phyloP scores from a whole-genome alignment of 2,113 vertebrate species.

The Hydropotes inermis region DNA sequence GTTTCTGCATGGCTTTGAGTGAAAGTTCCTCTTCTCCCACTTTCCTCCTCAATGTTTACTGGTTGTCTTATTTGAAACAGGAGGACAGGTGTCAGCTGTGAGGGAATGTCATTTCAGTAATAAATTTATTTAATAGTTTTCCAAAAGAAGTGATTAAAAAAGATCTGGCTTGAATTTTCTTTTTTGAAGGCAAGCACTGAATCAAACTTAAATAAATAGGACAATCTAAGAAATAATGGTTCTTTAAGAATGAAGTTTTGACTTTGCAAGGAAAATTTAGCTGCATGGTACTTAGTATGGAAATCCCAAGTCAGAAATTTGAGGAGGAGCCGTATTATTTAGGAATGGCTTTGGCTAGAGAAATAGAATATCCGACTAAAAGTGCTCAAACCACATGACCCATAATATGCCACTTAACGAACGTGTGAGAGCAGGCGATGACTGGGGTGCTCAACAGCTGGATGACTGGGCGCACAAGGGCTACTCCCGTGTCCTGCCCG shows the following conservation, averaged over 20 bases:
- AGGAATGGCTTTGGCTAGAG: slow-evolving; percentile 5
- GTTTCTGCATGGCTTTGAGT: not conserved
- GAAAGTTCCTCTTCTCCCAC: not conserved
- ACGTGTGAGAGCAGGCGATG: not conserved
- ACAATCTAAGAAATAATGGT: not conserved
- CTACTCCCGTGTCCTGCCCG: not conserved
- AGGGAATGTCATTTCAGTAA: not conserved
- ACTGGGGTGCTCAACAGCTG: not conserved
- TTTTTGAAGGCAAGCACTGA: not conserved
- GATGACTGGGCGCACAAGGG: not conserved
- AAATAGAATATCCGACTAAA: not conserved
- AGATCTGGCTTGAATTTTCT: not conserved
- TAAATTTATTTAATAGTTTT: not conserved
- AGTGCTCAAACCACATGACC: not conserved
- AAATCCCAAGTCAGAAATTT: not conserved
- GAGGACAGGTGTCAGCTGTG: slow-evolving; percentile 48
- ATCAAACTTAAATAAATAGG: slow-evolving; percentile 22
- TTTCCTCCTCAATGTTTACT: not conserved
- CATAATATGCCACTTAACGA: not conserved
- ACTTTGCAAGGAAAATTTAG: not conserved
- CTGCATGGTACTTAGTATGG: not conserved
- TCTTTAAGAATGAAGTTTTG: slow-evolving; percentile 1
- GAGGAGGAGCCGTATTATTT: not conserved
- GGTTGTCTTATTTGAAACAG: not conserved
- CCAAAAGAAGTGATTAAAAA: slow-evolving; percentile 8